A percentile compares a stretch with the other conserved stretches of the same genome.
phyloP scores from a whole-genome alignment of 2,797 vertebrate species.

The Protonibea diacanthus region DNA sequence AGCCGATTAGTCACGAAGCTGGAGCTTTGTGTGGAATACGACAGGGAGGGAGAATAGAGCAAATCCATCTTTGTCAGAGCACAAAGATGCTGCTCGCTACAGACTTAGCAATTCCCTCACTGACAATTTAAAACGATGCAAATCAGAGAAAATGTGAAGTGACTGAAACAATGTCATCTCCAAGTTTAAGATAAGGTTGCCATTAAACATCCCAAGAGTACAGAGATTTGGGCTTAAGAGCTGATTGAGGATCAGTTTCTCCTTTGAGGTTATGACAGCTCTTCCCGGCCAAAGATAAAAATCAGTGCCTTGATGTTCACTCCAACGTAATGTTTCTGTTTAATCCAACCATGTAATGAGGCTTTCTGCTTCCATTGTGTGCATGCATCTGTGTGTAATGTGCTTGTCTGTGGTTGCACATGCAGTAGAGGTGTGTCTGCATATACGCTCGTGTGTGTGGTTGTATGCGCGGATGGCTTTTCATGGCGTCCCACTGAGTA shows the following conservation, averaged over 20 bases:
- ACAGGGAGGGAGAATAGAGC: constrained; percentile 61
- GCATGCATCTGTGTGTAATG: constrained; percentile 21
- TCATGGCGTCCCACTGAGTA: constrained; percentile 51
- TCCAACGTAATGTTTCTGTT: constrained; percentile 70
- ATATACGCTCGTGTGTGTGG: not conserved
- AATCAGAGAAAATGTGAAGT: constrained; percentile 61
- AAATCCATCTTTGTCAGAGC: constrained; percentile 69
- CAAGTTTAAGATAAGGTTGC: constrained; percentile 59
- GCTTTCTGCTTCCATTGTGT: constrained; percentile 31
- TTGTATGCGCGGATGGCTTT: constrained; percentile 34
- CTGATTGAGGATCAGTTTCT: constrained; percentile 61
- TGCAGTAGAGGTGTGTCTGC: constrained; percentile 37
- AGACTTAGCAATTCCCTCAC: constrained; percentile 33
- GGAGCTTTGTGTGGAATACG: constrained; percentile 43
- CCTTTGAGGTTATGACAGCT: constrained; percentile 68
- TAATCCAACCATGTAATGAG: constrained; percentile 73
- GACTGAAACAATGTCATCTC: constrained; percentile 74
- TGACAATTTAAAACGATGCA: constrained; percentile 61
- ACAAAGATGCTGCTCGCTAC: constrained; percentile 42
- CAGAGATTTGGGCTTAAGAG: constrained; percentile 47
- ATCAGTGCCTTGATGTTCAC: constrained; percentile 69
- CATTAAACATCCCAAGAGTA: constrained; percentile 49
- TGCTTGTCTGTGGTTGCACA: constrained; percentile 17
- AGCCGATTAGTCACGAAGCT: constrained; percentile 64
- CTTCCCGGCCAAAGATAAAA: constrained; percentile 58